Evolutionary conservation across 2,797 vertebrate species (phyloP), one percentile per base, ranked within the genome.

Genomic region (Paratrypauchen microcephalus): DNA sequence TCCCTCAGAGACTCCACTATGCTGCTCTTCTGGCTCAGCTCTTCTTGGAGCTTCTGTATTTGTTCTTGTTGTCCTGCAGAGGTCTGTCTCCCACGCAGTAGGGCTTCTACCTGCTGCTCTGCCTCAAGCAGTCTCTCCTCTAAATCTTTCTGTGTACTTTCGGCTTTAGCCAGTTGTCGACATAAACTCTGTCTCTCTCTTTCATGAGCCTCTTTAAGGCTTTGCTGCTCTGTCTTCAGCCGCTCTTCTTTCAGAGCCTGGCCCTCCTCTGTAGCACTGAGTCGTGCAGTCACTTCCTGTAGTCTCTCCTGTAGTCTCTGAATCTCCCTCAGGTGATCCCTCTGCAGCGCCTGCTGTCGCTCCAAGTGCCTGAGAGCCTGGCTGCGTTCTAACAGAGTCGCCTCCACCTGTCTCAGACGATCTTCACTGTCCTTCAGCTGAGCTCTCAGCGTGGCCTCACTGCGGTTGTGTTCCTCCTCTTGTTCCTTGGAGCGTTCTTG

Each of bases 341-440:
- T 87, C 72, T 98, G 97, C 73, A 98, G 82, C 0, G 95, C 95
- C 88, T 97, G 97, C 83, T 97, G 95, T 56, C 87, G 94, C 84
- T 97, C 97, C 64, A 98, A 86, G 71, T 96, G 93, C 70, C 95
- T 86, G 15, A 98, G 93, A 65, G 95, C 96, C 85, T 97, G 97
- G 16, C 88, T 97, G 87, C 95, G 96, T 83, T 97, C 95, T 30
- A 98, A 83, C 47, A 99, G 94, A 70, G 91, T 92, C 48, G 96
- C 96, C 75, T 98, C 97, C 0, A 95, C 94, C 0, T 91, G 94
- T 73, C 94, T 94, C 30, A 97, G 94, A 84, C 95, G 94, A 67
- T 95, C 95, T 87, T 99, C 96, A 0, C 95, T 97, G 81, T 95
- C 96, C 70, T 92, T 94, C 4, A 98, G 88, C 87, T 98, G 97